phyloP scores from a whole-genome alignment of 1,140 invertebrate species.

The Drosophila biarmipes region DNA sequence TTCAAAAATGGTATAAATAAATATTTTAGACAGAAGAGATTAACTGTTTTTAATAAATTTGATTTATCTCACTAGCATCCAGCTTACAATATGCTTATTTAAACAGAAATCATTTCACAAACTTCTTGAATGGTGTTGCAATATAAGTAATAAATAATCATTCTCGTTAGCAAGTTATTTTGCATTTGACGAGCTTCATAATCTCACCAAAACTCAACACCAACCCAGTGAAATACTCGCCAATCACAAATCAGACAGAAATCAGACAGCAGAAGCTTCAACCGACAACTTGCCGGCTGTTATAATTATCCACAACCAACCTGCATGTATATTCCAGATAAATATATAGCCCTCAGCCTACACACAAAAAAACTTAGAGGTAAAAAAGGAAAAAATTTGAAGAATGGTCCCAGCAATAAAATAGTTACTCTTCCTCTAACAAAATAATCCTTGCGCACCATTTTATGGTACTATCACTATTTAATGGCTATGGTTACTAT shows the following conservation, averaged over 20 bases:
- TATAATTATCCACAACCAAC: conserved; percentile 35
- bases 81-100: not conserved
- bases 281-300: conserved; percentile 13
- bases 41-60: not conserved
- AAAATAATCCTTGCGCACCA: no score
- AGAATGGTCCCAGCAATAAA: no score
- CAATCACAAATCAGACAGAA: conserved; percentile 12
- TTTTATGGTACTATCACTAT: no score
- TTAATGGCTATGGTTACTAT: no score
- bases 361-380: no score
- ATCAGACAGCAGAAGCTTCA: conserved; percentile 11
- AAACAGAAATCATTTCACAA: not conserved
- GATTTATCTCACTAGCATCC: not conserved
- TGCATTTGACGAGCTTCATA: not conserved
- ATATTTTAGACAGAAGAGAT: not conserved
- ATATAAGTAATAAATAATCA: not conserved
- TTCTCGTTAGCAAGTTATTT: not conserved
- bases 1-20: not conserved
- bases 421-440: no score
- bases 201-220: not conserved
- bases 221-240: not conserved
- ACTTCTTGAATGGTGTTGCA: not conserved
- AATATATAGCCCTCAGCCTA: not conserved
- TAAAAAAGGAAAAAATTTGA: no score
- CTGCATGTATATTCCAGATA: not conserved